Conservation (phyloP, 2,113 vertebrate genomes). For the Gasterosteus aculeatus region DNA sequence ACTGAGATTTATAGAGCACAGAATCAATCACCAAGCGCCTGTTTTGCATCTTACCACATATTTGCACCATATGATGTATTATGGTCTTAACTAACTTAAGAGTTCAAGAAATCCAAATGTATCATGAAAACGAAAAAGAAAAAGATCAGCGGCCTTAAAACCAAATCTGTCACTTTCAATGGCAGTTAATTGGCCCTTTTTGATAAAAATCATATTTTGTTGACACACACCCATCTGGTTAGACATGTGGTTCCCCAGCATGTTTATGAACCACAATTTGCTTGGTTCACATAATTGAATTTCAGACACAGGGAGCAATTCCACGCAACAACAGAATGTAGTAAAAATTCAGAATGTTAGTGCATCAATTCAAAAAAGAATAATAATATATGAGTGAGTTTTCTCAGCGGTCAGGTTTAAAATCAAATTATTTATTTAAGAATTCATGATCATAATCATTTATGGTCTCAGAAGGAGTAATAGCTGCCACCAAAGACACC, state of each 20-base stretch:
- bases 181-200: constrained; percentile 7
- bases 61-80: not conserved
- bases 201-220: constrained; percentile 21
- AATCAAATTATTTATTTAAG: constrained; percentile 51
- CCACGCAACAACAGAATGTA: constrained; percentile 26
- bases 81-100: not conserved
- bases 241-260: constrained; percentile 32
- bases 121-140: not conserved
- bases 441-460: constrained; percentile 2
- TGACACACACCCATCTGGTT: constrained; percentile 14
- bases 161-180: constrained; percentile 12
- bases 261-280: constrained; percentile 33
- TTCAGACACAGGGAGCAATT: constrained; percentile 22
- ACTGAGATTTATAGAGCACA: too few relatives aligned
- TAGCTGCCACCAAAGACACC: constrained; percentile 29
- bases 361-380: constrained; percentile 36
- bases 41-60: not conserved
- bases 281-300: constrained; percentile 44
- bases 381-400: not conserved
- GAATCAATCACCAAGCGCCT: not conserved
- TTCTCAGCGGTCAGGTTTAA: constrained; percentile 22
- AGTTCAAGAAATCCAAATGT: not conserved
- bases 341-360: constrained; percentile 51
- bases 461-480: constrained; percentile 33
- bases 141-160: constrained; percentile 16